phyloP scores from a whole-genome alignment of 1,140 invertebrate genomes.

The Bombus balteatus region DNA sequence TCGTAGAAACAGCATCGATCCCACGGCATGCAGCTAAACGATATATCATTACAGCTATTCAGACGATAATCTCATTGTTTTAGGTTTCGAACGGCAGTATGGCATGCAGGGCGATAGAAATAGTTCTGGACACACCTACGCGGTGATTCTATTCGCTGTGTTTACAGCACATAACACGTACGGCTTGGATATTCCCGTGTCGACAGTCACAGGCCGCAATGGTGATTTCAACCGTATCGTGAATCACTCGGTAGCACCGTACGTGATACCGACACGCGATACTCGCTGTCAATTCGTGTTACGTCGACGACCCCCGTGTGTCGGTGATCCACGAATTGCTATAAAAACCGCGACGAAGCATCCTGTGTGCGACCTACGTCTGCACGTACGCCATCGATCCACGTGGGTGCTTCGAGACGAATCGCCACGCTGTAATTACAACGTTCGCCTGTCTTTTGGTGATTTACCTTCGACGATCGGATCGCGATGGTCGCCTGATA shows the following conservation, averaged over 20 bases:
- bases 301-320: not conserved
- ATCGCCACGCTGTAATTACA: too few species aligned
- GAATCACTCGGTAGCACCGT: slow-evolving; percentile 49
- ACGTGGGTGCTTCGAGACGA: not conserved
- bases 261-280: slow-evolving; percentile 52
- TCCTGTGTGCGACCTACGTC: not conserved
- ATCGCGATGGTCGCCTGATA: not conserved
- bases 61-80: not conserved
- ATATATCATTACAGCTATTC: not conserved
- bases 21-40: too few species aligned
- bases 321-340: slow-evolving; percentile 26
- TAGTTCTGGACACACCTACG: slow-evolving; percentile 16
- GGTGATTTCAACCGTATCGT: slow-evolving; percentile 39
- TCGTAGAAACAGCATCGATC: not conserved
- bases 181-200: slow-evolving; percentile 10
- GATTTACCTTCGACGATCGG: not conserved
- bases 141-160: not conserved
- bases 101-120: not conserved
- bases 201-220: slow-evolving; percentile 1
- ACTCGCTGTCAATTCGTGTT: slow-evolving; percentile 41
- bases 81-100: not conserved
- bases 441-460: not conserved
- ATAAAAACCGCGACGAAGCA: slow-evolving; percentile 20
- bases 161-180: slow-evolving; percentile 36
- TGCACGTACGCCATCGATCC: not conserved